These are phyloP conservation scores for Zhengitettix transpicula DNA, from an alignment of 2,888 invertebrate species.

Conservation along the genomic window DNA sequence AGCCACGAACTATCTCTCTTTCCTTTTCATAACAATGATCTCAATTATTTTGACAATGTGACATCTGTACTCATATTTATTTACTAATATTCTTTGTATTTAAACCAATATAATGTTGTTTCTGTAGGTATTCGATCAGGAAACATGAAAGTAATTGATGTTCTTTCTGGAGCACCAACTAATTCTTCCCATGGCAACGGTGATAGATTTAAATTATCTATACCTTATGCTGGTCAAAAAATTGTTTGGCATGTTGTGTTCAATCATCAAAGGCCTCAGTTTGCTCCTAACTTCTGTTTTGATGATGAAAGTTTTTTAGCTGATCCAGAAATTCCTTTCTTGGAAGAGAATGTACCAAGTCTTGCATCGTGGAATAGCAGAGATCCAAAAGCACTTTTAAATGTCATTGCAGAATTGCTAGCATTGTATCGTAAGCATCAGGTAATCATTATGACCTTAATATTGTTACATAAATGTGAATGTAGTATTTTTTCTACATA, in stretches of 20 bases:
- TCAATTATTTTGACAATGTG: too few relatives aligned
- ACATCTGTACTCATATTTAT: too few relatives aligned
- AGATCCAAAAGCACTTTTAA: conserved; percentile 38
- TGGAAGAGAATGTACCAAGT: conserved; percentile 37
- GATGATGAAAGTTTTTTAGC: conserved; percentile 47
- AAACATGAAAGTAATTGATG: conserved; percentile 3
- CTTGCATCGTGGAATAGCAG: conserved; percentile 45
- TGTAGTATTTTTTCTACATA: too few relatives aligned
- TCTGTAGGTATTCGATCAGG: conserved; percentile 4
- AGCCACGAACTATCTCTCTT: too few relatives aligned
- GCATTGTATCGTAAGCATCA: conserved; percentile 44
- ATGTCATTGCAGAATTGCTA: conserved; percentile 44
- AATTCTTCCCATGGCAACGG: conserved; percentile 11
- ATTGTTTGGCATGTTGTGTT: conserved; percentile 56
- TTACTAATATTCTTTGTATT: too few relatives aligned
- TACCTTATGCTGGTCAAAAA: conserved; percentile 52
- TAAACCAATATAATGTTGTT: neutral
- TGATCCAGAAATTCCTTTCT: conserved; percentile 35
- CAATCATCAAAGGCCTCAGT: conserved; percentile 40
- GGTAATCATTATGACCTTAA: conserved; percentile 23
- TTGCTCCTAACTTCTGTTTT: conserved; percentile 60
- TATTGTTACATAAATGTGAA: too few relatives aligned
- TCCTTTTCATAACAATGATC: too few relatives aligned
- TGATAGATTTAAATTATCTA: conserved; percentile 41
- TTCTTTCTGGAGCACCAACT: conserved; percentile 3